Evolutionary conservation across 2,888 invertebrate genomes (phyloP), one percentile per base, ranked within the genome.

Genomic region (Ernsta delagoae): DNA sequence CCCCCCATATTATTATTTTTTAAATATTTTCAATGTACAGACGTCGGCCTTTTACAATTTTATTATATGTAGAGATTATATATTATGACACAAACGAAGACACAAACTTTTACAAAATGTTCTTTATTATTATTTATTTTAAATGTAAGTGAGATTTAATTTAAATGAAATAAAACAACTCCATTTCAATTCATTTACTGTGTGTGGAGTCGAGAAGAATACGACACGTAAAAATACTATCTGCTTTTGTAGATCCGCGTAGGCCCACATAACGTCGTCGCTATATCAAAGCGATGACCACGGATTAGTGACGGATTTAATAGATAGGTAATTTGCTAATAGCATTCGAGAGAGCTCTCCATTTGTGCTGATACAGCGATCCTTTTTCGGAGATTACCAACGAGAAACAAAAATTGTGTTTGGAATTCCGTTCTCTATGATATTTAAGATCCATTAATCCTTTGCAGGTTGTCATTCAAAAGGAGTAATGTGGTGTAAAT

Each of bases 291-390:
- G 75, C 75, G 68, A 72, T 75, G 75, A 74, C 74, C 74, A 70
- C 66, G 76, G 79, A 80, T 80, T 78, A 79, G 77, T 73, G 73
- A 72, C 70, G 76, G 77, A 77, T 79, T 79, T 78, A 79, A 77
- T 79, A 78, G 78, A 80, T 77, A 79, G 77, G 74, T 80, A 77
- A 78, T 80, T 78, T 75, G 76, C 79, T 79, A 78, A 80, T 79
- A 78, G 79, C 70, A 62, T 72, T 53, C 70, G 67, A 12, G 45
- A 57, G 57, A 56, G 31, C 48, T 67, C 56, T 62, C 61, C 68
- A 68, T 68, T 68, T 68, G 48, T 68, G 45, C 68, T 62, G 68
- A 68, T 57, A 62, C 39, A 43, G 50, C n/a, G 48, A 61, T 48
- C 45, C 62, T 68, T 62, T 68, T 56, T 62, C 24, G 31, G 31